Evolutionary conservation across 2,888 invertebrate genomes (phyloP), one percentile per base, ranked within the genome.

Genomic region (Drosophila dives): DNA sequence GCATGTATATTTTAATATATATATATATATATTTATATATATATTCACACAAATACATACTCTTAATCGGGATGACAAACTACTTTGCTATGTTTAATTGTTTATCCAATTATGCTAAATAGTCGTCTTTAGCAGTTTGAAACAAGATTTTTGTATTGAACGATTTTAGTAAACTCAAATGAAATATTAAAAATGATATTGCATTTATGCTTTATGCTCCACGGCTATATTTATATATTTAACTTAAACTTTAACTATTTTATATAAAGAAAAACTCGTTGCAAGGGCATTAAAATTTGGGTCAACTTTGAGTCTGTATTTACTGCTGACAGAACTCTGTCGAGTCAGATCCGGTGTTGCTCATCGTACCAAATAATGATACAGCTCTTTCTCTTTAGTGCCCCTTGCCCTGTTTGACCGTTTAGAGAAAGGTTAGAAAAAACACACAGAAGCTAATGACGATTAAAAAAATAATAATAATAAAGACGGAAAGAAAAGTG

Each of bases 391-490:
- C 20, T 3, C 48, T 42, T 36, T n/a, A 45, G 45, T 45, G 26
- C 34, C 15, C 32, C 62, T 45, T 7, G 3, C 26, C 61, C 32
- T 58, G 34, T 5, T 56, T 58, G 77, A 50, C 75, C 49, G 60
- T 56, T 55, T 32, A 49, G 48, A 36, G 60, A 72, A 61, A 76
- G 64, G 67, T 72, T 64, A 71, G 55, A 80, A 50, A 53, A 65
- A 64, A 62, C 50, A 45, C 45, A 40, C 62, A 56, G 49, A 76
- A 49, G 66, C 74, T 33, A 64, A 67, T 64, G 76, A 80, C 55
- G 80, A 62, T 70, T 75, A 51, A 42, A 48, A 58, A 48, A 71
- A 58, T 49, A 17, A 58, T 29, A 36, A 7, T 17, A 33, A 11
- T 15, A 48, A 33, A 3, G 17, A 42, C 26, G 15, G 26, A 42